Base-by-base conservation (phyloP, 2,797 vertebrate species). In the Phoebastria nigripes region DNA sequence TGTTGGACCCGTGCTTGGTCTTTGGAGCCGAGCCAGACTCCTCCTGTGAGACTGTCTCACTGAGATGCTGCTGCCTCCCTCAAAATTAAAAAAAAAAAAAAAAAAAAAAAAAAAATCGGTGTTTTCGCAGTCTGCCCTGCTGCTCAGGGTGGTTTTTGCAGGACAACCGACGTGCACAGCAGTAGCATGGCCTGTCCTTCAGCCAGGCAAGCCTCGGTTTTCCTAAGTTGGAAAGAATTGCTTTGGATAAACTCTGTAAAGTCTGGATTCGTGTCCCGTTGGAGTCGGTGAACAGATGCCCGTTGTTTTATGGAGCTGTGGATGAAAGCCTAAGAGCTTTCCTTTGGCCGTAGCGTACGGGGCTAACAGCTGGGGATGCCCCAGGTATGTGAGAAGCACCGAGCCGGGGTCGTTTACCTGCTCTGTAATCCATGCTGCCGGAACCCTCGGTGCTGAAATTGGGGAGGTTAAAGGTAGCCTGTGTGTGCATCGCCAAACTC, bases 191-290 rank as follows among this genome's bases (percentile, higher is more conserved):
- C 44, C 73, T 69, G 67, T 92, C 55, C 78, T 62, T 33, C 74
- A 54, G 91, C 93, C 92, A 92, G 77, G 49, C 59, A 18, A 88
- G 63, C 80, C 73, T 95, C 0, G 58, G 81, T 87, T 92, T 89
- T 82, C 78, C 89, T 42, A n/a, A 55, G 54, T 8, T 94, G 94
- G 93, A 96, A 93, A 58, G 92, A 95, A 85, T 79, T 88, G 89
- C 71, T 49, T 19, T 87, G 88, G 71, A 51, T 93, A 87, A 93
- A 84, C 81, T 89, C 15, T 14, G 66, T 76, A 26, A 94, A 94
- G 94, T 93, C 93, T 95, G 93, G 49, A n/a, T 77, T 91, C 3
- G 3, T 25, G 69, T 83, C 20, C 8, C 0, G 5, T 6, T 59
- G 56, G 39, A 87, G 77, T 2, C 1, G 0, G 44, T 8, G 89